Evolutionary conservation across 2,113 vertebrate genomes (phyloP).

Genomic region (Ancistrus triradiatus): DNA sequence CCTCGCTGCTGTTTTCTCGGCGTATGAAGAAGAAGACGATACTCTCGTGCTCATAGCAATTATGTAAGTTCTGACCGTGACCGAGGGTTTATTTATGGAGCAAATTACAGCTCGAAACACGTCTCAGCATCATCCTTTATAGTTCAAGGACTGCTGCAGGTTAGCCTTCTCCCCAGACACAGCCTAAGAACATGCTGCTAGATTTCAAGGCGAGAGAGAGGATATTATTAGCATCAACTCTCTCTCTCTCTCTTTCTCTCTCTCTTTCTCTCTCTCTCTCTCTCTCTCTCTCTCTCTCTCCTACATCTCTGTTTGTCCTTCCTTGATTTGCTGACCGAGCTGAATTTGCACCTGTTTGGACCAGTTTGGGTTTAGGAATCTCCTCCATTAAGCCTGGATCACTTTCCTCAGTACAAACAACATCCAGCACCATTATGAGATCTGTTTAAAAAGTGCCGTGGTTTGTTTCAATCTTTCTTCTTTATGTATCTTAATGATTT

Average conservation of each 20-base stretch:
- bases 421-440: too few species aligned
- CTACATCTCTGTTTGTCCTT: slow-evolving; percentile 36
- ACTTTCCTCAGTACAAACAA: too few species aligned
- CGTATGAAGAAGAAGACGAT: background rate
- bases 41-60: slow-evolving; percentile 21
- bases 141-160: slow-evolving; percentile 48
- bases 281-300: slow-evolving; percentile 19
- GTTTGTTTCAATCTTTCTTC: too few species aligned
- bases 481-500: too few species aligned
- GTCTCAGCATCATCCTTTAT: slow-evolving; percentile 32
- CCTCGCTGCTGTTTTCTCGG: slow-evolving; percentile 24
- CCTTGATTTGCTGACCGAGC: slow-evolving; percentile 35
- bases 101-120: slow-evolving; percentile 43
- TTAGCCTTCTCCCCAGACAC: slow-evolving; percentile 40
- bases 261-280: too few species aligned
- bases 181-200: slow-evolving; percentile 46
- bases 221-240: slow-evolving; percentile 39
- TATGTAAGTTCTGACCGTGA: slow-evolving; percentile 32
- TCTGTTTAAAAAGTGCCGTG: too few species aligned
- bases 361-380: slow-evolving; percentile 30
- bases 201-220: slow-evolving; percentile 46
- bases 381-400: slow-evolving; percentile 17
- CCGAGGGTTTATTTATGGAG: slow-evolving; percentile 35
- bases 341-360: slow-evolving; percentile 35
- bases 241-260: slow-evolving; percentile 17